Evolutionary conservation across 2,797 vertebrate species (phyloP).

Genomic region (Xyrichtys novacula): DNA sequence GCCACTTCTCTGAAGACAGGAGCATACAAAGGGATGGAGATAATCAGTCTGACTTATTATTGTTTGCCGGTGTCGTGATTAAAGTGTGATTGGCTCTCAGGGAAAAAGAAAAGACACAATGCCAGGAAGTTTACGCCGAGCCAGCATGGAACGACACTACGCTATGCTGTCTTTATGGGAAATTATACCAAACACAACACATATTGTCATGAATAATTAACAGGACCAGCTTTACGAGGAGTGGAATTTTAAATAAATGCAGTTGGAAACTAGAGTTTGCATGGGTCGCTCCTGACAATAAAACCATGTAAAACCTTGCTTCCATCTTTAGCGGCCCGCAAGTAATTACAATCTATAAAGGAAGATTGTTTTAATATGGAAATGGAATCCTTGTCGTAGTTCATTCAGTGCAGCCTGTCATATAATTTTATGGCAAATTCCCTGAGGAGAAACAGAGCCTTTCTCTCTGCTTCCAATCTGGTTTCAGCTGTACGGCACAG

Average conservation of each 20-base stretch:
- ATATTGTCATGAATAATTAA: constrained; percentile 66
- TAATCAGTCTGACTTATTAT: constrained; percentile 66
- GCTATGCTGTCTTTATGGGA: constrained; percentile 29
- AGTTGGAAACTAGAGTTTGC: constrained; percentile 22
- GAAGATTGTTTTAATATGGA: constrained; percentile 72
- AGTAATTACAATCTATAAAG: constrained; percentile 68
- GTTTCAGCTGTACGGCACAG: constrained; percentile 26
- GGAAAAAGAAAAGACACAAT: constrained; percentile 30
- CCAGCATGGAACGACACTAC: not conserved
- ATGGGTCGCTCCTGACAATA: constrained; percentile 30
- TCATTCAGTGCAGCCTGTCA: constrained; percentile 64
- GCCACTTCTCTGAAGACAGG: constrained; percentile 48
- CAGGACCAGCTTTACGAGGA: constrained; percentile 36
- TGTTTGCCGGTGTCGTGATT: constrained; percentile 60
- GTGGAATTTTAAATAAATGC: constrained; percentile 44
- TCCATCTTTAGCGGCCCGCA: constrained; percentile 40
- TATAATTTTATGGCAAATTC: constrained; percentile 66
- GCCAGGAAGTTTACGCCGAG: constrained; percentile 34
- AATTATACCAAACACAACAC: constrained; percentile 51
- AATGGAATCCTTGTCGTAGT: constrained; percentile 67
- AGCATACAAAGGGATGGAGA: constrained; percentile 48
- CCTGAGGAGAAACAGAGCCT: constrained; percentile 51
- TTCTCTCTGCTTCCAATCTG: constrained; percentile 46
- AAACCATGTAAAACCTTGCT: constrained; percentile 54
- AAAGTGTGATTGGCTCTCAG: constrained; percentile 61